Base-by-base conservation (phyloP, 2,113 vertebrate genomes). In the Acinonyx jubatus region DNA sequence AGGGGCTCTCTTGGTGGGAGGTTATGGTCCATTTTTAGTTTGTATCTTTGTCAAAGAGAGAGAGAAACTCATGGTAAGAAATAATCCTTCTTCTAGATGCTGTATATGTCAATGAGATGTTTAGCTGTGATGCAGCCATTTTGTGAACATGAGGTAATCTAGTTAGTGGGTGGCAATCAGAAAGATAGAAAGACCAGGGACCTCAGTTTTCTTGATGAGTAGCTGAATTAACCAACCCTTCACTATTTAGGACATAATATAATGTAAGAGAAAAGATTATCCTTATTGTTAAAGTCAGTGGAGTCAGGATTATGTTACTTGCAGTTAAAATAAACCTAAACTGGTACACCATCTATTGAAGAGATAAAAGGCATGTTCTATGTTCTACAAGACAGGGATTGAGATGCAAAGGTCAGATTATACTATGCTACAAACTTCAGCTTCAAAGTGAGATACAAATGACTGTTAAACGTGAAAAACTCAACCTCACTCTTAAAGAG, bases 291-390 rank as follows among this genome's bases (percentile, higher is more conserved):
- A 83, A 93, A 96, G 15, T 89, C 45, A 73, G 1, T 45, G 19
- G 36, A 84, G 25, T 63, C 33, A 50, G 31, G 8, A 12, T 74
- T 95, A 69, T 57, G 16, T 84, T 78, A 61, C n/a, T 29, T 80
- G 23, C 4, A 82, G 27, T 95, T 52, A 57, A 97, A 68, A 95
- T 82, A 61, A 94, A 79, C 52, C 66, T 78, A 81, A 97, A 92
- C 33, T 41, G n/a, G 89, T 65, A 6, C 23, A 76, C 93, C 88
- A 89, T 16, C 48, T 95, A 41, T 63, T 63, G 36, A 45, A 80
- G 52, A 80, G 48, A 65, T 16, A 65, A 90, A 89, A 93, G 52
- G 1, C 38, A 69, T n/a, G 36, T 78, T 80, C 73, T 71, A 23
- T 8, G 6, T 91, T 82, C 69, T 74, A 33, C 25, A 83, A 65